phyloP scores from a whole-genome alignment of 2,113 vertebrate genomes.

The Octodon degus region DNA sequence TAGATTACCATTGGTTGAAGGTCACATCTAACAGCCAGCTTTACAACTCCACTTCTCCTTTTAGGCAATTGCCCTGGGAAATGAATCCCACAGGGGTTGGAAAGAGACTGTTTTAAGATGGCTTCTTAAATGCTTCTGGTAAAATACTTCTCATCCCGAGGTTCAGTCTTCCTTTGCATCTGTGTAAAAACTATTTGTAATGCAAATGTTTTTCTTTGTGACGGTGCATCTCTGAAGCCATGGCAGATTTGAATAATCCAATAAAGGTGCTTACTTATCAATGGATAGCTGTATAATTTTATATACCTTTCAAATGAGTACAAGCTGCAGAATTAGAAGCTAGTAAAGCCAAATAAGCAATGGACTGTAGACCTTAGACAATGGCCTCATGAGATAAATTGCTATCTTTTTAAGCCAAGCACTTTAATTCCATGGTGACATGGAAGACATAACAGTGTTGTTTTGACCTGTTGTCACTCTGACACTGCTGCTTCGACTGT shows the following conservation, averaged over 20 bases:
- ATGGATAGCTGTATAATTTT: neutral
- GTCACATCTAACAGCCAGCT: slow-evolving; percentile 33
- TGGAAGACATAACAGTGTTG: neutral
- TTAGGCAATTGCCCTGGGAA: slow-evolving; percentile 50
- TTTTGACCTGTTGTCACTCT: slow-evolving; percentile 62
- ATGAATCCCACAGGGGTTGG: slow-evolving; percentile 51
- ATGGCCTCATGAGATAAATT: neutral
- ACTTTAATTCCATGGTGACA: neutral
- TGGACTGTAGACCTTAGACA: neutral
- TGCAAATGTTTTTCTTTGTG: slow-evolving; percentile 59
- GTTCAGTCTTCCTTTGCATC: slow-evolving; percentile 51
- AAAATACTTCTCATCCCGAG: slow-evolving; percentile 48
- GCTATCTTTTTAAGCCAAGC: slow-evolving; percentile 24
- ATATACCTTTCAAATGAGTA: neutral
- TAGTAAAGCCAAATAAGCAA: neutral
- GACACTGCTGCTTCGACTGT: slow-evolving; percentile 67
- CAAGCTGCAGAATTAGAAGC: neutral
- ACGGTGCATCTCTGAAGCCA: slow-evolving; percentile 23
- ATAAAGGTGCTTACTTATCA: slow-evolving; percentile 24
- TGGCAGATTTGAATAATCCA: slow-evolving; percentile 34
- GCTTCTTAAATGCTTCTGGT: slow-evolving; percentile 60
- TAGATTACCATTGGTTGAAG: slow-evolving; percentile 40
- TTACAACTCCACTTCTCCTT: neutral
- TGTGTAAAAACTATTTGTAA: slow-evolving; percentile 57
- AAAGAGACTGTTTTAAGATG: slow-evolving; percentile 64